phyloP scores from a whole-genome alignment of 1,140 invertebrate genomes.

The Ips typographus region DNA sequence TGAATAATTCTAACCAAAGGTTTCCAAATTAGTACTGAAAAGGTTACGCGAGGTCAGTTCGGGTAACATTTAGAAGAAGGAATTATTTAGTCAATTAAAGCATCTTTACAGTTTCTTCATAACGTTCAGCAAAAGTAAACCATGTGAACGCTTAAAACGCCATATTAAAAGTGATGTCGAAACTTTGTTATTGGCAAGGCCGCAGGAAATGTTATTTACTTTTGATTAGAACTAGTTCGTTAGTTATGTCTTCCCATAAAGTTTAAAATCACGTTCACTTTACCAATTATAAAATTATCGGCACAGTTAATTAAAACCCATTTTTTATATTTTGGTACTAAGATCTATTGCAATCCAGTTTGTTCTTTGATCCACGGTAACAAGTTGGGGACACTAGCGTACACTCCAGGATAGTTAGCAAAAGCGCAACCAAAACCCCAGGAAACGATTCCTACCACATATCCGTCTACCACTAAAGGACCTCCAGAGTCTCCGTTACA shows the following conservation, averaged over 20 bases:
- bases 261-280: not conserved
- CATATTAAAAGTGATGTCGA: not conserved
- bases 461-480: conserved; percentile 58
- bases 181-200: conserved; percentile 2
- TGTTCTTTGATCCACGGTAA: conserved; percentile 38
- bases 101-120: no score
- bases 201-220: conserved; percentile 11
- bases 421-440: conserved; percentile 41
- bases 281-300: no score
- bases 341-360: conserved; percentile 9
- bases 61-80: no score
- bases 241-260: not conserved
- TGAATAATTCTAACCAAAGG: no score
- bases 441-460: conserved; percentile 51
- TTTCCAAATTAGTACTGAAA: not conserved
- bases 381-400: conserved; percentile 41
- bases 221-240: conserved; percentile 1
- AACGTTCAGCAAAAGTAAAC: not conserved
- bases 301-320: not conserved
- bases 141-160: not conserved
- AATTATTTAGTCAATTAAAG: no score
- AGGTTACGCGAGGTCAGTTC: not conserved
- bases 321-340: not conserved
- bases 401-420: conserved; percentile 40
- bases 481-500: conserved; percentile 81